phyloP scores from a whole-genome alignment of 2,113 vertebrate species.

The Marcusenius ussheri region DNA sequence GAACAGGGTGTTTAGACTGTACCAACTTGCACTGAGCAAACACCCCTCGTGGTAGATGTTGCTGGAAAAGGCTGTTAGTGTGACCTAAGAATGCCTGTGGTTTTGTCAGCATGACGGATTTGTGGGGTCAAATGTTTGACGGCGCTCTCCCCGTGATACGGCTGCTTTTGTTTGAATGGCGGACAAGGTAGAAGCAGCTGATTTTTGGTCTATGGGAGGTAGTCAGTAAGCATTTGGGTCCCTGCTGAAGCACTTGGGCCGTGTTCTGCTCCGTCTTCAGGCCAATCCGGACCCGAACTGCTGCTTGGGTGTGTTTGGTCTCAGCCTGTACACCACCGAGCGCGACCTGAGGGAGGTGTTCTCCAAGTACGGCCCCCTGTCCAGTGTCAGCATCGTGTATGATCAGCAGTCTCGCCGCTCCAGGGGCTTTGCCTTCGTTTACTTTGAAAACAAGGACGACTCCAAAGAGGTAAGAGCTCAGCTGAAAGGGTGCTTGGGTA shows the following conservation, averaged over 20 bases:
- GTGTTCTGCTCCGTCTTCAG: constrained; percentile 44
- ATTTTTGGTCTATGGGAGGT: not conserved
- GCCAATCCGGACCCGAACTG: constrained; percentile 90
- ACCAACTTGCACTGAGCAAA: not conserved
- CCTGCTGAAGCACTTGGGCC: not conserved
- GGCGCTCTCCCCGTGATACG: not conserved
- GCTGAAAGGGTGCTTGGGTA: not conserved
- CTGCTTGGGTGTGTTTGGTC: constrained; percentile 89
- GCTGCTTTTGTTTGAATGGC: not conserved
- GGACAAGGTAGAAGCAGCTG: not conserved
- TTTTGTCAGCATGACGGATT: not conserved
- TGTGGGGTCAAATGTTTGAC: not conserved
- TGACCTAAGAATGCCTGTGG: not conserved
- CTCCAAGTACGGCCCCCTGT: constrained; percentile 87
- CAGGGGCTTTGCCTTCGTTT: constrained; percentile 89
- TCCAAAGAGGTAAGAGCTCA: constrained; percentile 74
- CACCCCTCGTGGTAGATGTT: not conserved
- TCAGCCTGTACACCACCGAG: constrained; percentile 92
- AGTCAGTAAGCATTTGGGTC: not conserved
- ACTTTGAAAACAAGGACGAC: constrained; percentile 86
- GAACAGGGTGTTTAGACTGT: not conserved
- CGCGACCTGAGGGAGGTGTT: constrained; percentile 90
- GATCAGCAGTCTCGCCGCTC: constrained; percentile 92
- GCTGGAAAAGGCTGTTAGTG: not conserved
- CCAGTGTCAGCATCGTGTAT: constrained; percentile 85